Evolutionary conservation across 2,797 vertebrate genomes (phyloP), one percentile per base, ranked within the genome.

Genomic region (Australoheros facetus): DNA sequence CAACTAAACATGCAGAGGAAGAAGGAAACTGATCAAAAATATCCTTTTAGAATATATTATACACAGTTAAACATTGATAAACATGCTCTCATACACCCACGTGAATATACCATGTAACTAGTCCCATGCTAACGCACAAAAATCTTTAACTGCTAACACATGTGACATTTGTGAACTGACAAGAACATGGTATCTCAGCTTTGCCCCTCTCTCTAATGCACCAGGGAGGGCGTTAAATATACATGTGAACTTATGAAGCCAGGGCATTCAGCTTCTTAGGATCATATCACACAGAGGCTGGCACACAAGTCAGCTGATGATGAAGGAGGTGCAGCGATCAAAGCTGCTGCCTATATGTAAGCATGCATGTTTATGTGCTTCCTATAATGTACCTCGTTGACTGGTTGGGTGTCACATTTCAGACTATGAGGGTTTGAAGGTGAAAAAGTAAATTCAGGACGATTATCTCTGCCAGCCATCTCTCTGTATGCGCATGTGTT

Each of bases 211-310:
- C 87, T 56, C 87, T 92, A 91, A 93, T 92, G 89, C 92, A 90
- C 82, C 80, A 17, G 79, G 81, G 87, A 86, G 73, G 51, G 48
- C 11, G 77, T 93, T 90, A 91, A 93, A 94, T 87, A 92, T 91
- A 88, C 90, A 92, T 89, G 90, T 69, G 75, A 83, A 84, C 86
- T 82, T 19, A 60, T 79, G 88, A 80, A 85, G 82, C 88, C 76
- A 3, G 90, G 87, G 71, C 89, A 87, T 48, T 51, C 3, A 17
- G 78, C 83, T 77, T 4, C 84, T 83, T 69, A 8, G 74, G 69
- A 84, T 79, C 88, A 66, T 34, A 91, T 88, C 85, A 76, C 85
- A 84, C 75, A 5, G 82, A 79, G 82, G 77, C 80, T 81, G 89
- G 85, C 89, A 90, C 81, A 82, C 89, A 17, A 87, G 57, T 77